Evolutionary conservation across 2,797 vertebrate genomes (phyloP).

Genomic region (Hemibagrus guttatus): DNA sequence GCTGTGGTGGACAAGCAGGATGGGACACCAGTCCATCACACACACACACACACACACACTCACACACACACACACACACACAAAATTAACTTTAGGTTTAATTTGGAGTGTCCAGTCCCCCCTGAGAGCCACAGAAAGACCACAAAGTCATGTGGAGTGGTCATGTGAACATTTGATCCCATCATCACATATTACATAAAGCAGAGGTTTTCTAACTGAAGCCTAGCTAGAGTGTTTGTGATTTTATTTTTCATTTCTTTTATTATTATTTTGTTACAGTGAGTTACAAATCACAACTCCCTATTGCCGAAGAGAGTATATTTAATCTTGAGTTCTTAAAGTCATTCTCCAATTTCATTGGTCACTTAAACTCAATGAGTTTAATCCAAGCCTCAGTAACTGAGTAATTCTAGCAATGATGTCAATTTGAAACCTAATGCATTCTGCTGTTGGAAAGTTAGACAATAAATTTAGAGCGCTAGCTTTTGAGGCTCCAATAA

Average conservation of each 20-base stretch:
- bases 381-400: not conserved
- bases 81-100: not conserved
- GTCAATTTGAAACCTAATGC: not conserved
- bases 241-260: not conserved
- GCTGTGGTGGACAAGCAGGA: not conserved
- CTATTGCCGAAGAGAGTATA: not conserved
- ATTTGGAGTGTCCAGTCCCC: not conserved
- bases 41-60: not conserved
- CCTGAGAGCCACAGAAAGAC: not conserved
- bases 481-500: not conserved
- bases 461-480: not conserved
- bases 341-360: not conserved
- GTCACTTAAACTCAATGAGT: not conserved
- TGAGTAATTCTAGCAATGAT: not conserved
- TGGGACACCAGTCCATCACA: not conserved
- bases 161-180: not conserved
- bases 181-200: not conserved
- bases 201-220: not conserved
- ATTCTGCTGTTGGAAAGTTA: not conserved
- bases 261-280: not conserved
- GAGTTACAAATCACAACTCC: not conserved
- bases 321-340: not conserved
- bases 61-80: not conserved
- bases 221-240: not conserved
- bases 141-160: not conserved